Evolutionary conservation across 2,888 invertebrate species (phyloP), one percentile per base, ranked within the genome.

Genomic region (Melinopterus prodromus): DNA sequence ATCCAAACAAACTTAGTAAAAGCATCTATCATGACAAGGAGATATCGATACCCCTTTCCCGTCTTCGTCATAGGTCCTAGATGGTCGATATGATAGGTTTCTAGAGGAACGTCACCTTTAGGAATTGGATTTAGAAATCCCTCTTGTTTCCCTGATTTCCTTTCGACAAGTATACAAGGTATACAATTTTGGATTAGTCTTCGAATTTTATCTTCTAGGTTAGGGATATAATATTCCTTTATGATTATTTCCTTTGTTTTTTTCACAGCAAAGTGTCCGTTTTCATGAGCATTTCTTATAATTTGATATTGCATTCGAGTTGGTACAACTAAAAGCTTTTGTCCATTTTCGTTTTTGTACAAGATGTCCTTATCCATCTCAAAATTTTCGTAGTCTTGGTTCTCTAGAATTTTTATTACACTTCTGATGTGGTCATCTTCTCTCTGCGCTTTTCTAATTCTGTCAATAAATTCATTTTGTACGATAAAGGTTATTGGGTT

Each of bases 31-130:
- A 87, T 82, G 0, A 81, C 85, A 6, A 88, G 84, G 14, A 87
- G 81, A 78, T 87, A 81, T 36, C 83, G 82, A 77, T 86, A 86
- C 16, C 82, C 81, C 78, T 87, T 87, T 15, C 82, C 81, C 1
- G 86, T 87, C 16, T 84, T 79, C 3, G 81, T 78, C 79, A 88
- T 80, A 7, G 87, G 88, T 26, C 87, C 86, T 16, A 87, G 77
- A 81, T 87, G 85, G 79, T 88, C 87, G 6, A 86, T 78, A 78
- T 88, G 88, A 69, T 84, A 85, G 0, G 86, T 86, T 16, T 85
- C 75, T 7, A 87, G 79, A 16, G 87, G 88, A 2, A 76, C 74
- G 2, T 83, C 84, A 12, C 82, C 86, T 71, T 89, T 88, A 12
- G 85, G 83, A 2, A 89, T 86, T 0, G 85, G 82, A 71, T 86